Percentiles rank a stretch among this genome's conserved stretches.
Evolutionary conservation across 2,888 invertebrate genomes (phyloP).

Genomic region (Ichneumoninae sp.): DNA sequence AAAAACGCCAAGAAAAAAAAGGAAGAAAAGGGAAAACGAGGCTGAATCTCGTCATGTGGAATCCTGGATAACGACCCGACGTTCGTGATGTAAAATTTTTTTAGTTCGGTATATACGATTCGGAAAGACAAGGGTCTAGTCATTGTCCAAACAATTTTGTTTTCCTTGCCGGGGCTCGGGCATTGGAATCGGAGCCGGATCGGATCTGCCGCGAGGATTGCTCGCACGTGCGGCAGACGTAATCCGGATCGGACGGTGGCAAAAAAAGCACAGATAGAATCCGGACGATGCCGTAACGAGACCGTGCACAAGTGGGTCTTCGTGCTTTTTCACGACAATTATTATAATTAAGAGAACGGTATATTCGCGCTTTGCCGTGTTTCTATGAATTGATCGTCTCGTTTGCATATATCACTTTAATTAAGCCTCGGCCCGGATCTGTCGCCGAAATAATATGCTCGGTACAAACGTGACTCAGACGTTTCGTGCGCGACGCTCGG

Average conservation of each 20-base stretch:
- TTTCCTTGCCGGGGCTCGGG: not conserved
- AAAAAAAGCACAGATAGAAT: conserved; percentile 8
- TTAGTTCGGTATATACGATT: not conserved
- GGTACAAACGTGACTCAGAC: conserved; percentile 20
- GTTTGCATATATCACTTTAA: conserved; percentile 10
- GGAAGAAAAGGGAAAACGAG: not conserved
- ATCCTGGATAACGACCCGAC: not conserved
- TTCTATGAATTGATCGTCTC: conserved; percentile 9
- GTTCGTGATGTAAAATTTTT: not conserved
- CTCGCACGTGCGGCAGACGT: not conserved
- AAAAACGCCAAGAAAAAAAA: not conserved
- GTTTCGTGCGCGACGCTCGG: conserved; percentile 10
- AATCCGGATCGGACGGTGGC: not conserved
- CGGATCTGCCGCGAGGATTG: not conserved
- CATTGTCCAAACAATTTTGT: not conserved
- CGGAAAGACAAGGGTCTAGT: not conserved
- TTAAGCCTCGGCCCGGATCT: conserved; percentile 9
- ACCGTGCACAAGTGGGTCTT: not conserved
- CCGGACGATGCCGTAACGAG: not conserved
- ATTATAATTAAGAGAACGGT: conserved; percentile 21
- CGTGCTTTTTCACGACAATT: conserved; percentile 3
- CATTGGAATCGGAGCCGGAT: conserved; percentile 1
- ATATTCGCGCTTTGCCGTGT: not conserved
- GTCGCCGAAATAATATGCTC: conserved; percentile 25
- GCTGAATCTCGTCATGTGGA: not conserved